Evolutionary conservation across 2,113 vertebrate genomes (phyloP).

Genomic region (Eretmochelys imbricata): DNA sequence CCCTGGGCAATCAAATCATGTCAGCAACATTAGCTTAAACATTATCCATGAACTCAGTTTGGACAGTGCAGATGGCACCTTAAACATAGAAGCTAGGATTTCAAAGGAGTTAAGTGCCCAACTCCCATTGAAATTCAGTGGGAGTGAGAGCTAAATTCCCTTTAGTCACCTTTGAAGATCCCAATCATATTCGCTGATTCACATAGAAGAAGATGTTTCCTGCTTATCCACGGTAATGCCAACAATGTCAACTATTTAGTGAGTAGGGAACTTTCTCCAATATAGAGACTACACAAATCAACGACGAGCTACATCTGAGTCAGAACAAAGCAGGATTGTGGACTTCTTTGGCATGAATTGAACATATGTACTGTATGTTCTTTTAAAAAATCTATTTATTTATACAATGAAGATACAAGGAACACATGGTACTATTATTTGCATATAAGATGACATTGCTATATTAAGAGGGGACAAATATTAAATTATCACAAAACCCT

Average conservation of each 20-base stretch:
- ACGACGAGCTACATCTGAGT: constrained; percentile 46
- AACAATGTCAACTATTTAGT: constrained; percentile 17
- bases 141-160: not conserved
- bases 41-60: not conserved
- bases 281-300: not conserved
- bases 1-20: not conserved
- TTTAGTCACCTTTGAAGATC: not conserved
- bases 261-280: constrained; percentile 30
- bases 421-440: constrained; percentile 47
- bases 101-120: not conserved
- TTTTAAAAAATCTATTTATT: constrained; percentile 50
- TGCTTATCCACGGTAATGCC: not conserved
- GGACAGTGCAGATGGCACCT: not conserved
- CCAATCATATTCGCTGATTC: not conserved
- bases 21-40: not conserved
- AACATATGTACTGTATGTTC: not conserved
- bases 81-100: not conserved
- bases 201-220: not conserved
- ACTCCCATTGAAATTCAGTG: not conserved
- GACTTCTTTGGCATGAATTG: constrained; percentile 10
- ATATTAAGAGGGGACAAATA: constrained; percentile 1
- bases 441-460: constrained; percentile 19
- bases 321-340: constrained; percentile 52
- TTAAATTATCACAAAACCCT: not conserved
- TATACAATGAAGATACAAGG: constrained; percentile 12